Evolutionary conservation across 2,797 vertebrate species (phyloP), one percentile per base, ranked within the genome.

Genomic region (Sebastes minor): DNA sequence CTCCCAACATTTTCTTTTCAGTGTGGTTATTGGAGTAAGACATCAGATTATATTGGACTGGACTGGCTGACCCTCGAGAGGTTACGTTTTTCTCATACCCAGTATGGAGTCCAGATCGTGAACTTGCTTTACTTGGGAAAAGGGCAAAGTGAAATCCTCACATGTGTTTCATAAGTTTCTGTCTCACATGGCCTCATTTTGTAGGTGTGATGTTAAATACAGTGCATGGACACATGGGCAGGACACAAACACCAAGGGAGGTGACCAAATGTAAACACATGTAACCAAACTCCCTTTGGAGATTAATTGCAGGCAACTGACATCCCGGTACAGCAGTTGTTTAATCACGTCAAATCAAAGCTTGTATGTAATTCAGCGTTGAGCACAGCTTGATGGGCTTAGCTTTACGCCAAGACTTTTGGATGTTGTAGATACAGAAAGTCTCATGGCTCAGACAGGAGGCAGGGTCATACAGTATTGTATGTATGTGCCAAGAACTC

Each of bases 81-180:
- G 88, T 87, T 82, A 83, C 13, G 55, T 88, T 85, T 88, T 91
- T 91, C 84, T 92, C 86, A 91, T 84, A 88, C 57, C 81, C 76
- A 65, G 65, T 33, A 20, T 30, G 71, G 74, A 76, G 79, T 74
- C 71, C 81, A 42, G 66, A 83, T 57, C 16, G 12, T 89, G 88
- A 91, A 87, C 89, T 84, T 73, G 25, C 66, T 74, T 63, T 63
- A 87, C 76, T 85, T 81, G 83, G 74, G 71, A 64, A 86, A 87
- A 78, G 85, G 88, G 74, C 81, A 90, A 69, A 80, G 80, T 71
- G 46, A 88, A 86, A 62, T 82, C 57, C 63, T 90, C 62, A 61
- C 14, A 88, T 83, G 93, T 91, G 93, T 93, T 94, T 91, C 92
- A 94, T 92, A 89, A 82, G 81, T 71, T 60, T 73, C 42, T 49